phyloP scores from a whole-genome alignment of 2,113 vertebrate species.

The Corythoichthys intestinalis region DNA sequence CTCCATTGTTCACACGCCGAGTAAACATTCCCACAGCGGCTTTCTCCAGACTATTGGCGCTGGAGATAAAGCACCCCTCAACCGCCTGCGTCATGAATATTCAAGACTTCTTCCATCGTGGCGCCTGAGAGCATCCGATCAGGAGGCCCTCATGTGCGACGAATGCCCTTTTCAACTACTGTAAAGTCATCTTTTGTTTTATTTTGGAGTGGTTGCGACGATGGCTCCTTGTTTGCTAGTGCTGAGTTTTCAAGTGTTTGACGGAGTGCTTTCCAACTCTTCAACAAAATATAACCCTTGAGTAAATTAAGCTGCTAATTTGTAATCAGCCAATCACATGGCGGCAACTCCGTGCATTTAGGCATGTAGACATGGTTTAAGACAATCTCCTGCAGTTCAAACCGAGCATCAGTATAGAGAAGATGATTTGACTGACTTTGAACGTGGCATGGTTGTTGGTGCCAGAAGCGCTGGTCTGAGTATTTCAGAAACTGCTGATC shows the following conservation, averaged over 20 bases:
- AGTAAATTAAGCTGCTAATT: no score
- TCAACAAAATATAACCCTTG: not conserved
- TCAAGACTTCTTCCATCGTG: conserved; percentile 64
- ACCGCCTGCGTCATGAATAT: conserved; percentile 64
- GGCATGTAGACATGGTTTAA: no score
- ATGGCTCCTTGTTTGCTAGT: conserved; percentile 26
- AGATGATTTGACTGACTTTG: no score
- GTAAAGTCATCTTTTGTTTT: conserved; percentile 63
- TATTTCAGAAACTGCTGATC: no score
- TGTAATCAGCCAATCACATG: no score
- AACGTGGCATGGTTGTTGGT: no score
- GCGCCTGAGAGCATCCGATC: conserved; percentile 26
- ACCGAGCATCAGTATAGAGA: no score
- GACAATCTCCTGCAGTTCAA: no score
- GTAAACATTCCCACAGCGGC: conserved; percentile 42
- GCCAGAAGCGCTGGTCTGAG: no score
- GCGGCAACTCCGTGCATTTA: no score
- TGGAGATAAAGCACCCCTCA: conserved; percentile 47
- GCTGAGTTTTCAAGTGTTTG: conserved; percentile 42
- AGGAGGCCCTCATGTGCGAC: conserved; percentile 19
- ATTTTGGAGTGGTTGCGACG: conserved; percentile 49
- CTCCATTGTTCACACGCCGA: conserved; percentile 32
- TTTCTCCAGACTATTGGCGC: conserved; percentile 57
- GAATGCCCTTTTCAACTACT: conserved; percentile 38
- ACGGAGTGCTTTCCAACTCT: conserved; percentile 46